These are phyloP conservation scores for Antennarius striatus DNA, from an alignment of 2,113 vertebrate genomes.

Conservation along the genomic window DNA sequence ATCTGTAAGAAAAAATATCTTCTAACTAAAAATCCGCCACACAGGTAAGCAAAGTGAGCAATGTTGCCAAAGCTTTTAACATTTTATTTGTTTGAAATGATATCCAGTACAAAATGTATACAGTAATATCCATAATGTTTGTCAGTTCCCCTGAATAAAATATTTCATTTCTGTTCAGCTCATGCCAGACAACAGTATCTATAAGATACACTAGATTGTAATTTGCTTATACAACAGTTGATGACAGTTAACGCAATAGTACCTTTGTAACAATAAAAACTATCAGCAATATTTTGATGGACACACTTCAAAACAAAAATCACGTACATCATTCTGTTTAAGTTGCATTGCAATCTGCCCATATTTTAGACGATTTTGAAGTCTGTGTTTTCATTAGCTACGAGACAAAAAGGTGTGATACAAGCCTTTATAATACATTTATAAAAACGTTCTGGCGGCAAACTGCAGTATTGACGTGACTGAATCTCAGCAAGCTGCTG, in stretches of 20 bases:
- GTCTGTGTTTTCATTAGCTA: constrained; percentile 84
- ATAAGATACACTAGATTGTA: constrained; percentile 96
- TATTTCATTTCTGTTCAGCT: constrained; percentile 85
- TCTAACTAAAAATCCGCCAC: too few species aligned
- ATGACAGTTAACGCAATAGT: constrained; percentile 84
- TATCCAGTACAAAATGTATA: constrained; percentile 98
- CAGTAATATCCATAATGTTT: constrained; percentile 86
- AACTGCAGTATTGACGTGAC: constrained; percentile 64
- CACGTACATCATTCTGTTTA: constrained; percentile 86
- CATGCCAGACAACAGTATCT: constrained; percentile 94
- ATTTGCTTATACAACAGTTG: constrained; percentile 74
- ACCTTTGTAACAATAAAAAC: constrained; percentile 91
- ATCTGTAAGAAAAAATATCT: too few species aligned
- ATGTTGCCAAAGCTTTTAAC: constrained; percentile 37
- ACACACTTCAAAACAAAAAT: constrained; percentile 86
- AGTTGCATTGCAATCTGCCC: constrained; percentile 97
- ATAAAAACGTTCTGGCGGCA: constrained; percentile 82
- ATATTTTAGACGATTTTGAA: constrained; percentile 84
- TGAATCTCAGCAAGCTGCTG: constrained; percentile 74
- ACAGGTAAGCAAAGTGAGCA: too few species aligned
- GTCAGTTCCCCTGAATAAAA: constrained; percentile 89
- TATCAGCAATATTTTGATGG: constrained; percentile 84
- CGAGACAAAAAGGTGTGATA: constrained; percentile 86
- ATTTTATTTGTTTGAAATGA: constrained; percentile 97
- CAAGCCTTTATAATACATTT: constrained; percentile 76